Conservation (phyloP, 2,888 invertebrate genomes). For the Chelonus formosanus region DNA sequence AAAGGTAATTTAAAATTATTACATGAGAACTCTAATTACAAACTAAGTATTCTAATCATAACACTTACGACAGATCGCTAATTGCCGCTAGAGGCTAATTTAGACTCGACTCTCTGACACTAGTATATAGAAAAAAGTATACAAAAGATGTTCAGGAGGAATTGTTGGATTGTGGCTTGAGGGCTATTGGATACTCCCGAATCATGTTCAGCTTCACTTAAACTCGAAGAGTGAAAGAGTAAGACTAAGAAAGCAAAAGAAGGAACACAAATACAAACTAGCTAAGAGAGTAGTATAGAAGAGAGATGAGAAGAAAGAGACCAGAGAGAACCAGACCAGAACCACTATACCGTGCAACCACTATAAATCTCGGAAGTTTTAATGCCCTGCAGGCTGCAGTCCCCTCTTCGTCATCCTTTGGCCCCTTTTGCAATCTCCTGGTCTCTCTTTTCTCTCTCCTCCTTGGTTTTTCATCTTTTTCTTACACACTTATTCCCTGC, state of each 20-base stretch:
- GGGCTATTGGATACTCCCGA: too few species aligned
- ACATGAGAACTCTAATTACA: constrained; percentile 19
- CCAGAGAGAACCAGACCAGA: constrained; percentile 26
- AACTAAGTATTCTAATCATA: constrained; percentile 42
- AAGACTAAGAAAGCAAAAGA: too few species aligned
- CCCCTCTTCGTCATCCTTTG: constrained; percentile 23
- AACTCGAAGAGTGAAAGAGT: too few species aligned
- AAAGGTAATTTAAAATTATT: constrained; percentile 19
- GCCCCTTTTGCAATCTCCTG: constrained; percentile 36
- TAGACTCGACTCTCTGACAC: constrained; percentile 31
- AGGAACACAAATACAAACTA: constrained; percentile 6
- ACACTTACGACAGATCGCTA: constrained; percentile 44
- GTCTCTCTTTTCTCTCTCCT: constrained; percentile 14
- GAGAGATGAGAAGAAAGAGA: constrained; percentile 14
- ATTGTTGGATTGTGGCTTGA: too few species aligned
- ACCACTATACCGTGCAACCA: constrained; percentile 45
- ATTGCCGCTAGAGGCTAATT: constrained; percentile 43
- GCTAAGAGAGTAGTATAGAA: constrained; percentile 1
- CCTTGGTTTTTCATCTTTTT: constrained; percentile 27
- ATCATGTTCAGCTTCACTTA: too few species aligned
- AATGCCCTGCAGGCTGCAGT: constrained; percentile 60
- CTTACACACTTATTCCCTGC: constrained; percentile 34
- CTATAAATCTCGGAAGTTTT: constrained; percentile 63
- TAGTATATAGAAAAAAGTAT: background rate
- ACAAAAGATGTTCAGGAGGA: too few species aligned